Evolutionary conservation across 2,888 invertebrate species (phyloP), one percentile per base, ranked within the genome.

Genomic region (Macrosiphum euphorbiae): DNA sequence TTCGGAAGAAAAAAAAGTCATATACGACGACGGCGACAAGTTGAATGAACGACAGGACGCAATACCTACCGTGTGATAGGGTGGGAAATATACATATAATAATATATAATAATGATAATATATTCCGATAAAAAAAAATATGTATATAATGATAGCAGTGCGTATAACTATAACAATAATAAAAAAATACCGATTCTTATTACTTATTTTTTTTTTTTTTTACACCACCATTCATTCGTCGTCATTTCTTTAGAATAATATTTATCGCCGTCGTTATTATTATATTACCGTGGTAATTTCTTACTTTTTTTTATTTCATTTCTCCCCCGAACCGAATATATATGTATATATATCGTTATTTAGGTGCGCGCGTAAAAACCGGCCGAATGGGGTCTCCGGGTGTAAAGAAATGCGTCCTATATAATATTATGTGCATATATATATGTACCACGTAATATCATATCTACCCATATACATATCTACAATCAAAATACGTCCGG

Each of bases 101-200:
- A 67, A n/a, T n/a, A n/a, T 67, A 67, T 35, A 67, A 78, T 78
- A 78, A 78, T 78, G 35, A 90, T 92, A 92, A 92, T 92, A 92
- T 92, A 92, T 92, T 92, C 92, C 92, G 87, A 87, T 92, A 87
- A 35, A 87, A 91, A 91, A 86, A 91, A 91, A 55, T 78, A 90
- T 24, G 47, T 67, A 88, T 24, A 88, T 88, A 50, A 67, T 67
- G 26, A 90, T 35, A 90, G 78, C 35, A 78, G 35, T 35, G 35
- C 35, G 78, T 20, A 78, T 35, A 20, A 78, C 78, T 78, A 78
- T 50, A 78, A 90, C 50, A 50, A 67, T 90, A 47, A 91, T 86
- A 87, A 85, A 44, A 91, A 92, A 92, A 87, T 61, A 87, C 92
- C 86, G 61, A 92, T 92, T 92, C 92, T 92, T 87, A 87, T 92